phyloP scores from a whole-genome alignment of 2,113 vertebrate species.

The Argyrosomus japonicus region DNA sequence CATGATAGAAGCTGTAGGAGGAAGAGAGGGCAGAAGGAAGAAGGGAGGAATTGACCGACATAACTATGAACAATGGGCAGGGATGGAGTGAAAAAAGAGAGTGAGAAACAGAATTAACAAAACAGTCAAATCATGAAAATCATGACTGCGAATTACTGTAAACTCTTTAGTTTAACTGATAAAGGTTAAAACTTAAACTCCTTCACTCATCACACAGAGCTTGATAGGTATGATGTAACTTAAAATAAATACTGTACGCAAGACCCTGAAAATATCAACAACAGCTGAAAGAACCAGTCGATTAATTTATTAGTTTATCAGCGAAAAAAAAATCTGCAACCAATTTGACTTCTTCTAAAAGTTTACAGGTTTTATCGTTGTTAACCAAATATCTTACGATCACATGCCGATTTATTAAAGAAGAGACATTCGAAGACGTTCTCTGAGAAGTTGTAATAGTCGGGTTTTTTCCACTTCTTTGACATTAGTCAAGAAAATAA shows the following conservation, averaged over 20 bases:
- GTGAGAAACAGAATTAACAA: neutral
- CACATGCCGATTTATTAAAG: neutral
- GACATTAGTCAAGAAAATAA: too few relatives aligned
- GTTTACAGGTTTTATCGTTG: neutral
- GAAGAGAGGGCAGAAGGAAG: neutral
- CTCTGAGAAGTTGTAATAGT: neutral
- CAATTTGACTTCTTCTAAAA: too few relatives aligned
- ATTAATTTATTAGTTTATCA: neutral
- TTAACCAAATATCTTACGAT: neutral
- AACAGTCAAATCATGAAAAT: too few relatives aligned
- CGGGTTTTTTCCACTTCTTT: too few relatives aligned
- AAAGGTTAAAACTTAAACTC: too few relatives aligned
- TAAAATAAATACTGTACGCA: too few relatives aligned
- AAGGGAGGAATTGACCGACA: neutral
- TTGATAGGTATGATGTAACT: too few relatives aligned
- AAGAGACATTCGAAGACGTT: neutral
- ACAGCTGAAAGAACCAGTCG: neutral
- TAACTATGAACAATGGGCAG: neutral
- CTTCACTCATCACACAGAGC: too few relatives aligned
- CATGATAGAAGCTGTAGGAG: accelerated
- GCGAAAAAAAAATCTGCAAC: too few relatives aligned
- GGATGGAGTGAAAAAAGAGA: neutral
- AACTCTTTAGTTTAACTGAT: too few relatives aligned
- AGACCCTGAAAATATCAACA: too few relatives aligned
- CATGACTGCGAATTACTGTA: too few relatives aligned